Percentiles rank a stretch among this genome's conserved stretches.
These are phyloP conservation scores for Drosophila colorata DNA, from an alignment of 2,888 invertebrate species.

Conservation along the genomic window DNA sequence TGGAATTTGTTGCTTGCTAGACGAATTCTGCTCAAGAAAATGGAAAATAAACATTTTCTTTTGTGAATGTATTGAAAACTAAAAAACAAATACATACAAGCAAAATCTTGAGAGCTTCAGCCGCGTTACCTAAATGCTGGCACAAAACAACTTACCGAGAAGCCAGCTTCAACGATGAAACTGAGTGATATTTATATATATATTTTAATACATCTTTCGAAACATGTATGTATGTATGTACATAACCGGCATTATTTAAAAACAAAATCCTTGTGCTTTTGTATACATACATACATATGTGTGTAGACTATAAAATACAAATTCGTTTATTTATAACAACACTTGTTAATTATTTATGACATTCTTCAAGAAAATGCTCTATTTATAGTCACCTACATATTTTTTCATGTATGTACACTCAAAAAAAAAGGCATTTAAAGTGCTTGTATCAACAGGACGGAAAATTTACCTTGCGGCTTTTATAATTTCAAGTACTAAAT, in stretches of 20 bases:
- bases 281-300: not conserved
- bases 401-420: not conserved
- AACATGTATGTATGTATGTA: not conserved
- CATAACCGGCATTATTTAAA: not conserved
- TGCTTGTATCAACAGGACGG: no score
- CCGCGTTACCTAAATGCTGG: no score
- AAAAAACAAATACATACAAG: no score
- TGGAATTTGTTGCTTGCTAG: not conserved
- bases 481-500: no score
- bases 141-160: not conserved
- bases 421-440: not conserved
- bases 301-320: conserved; percentile 25
- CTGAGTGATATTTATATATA: not conserved
- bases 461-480: no score
- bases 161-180: not conserved
- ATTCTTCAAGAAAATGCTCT: conserved; percentile 21
- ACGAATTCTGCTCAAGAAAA: not conserved
- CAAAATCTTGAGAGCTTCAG: no score
- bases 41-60: not conserved
- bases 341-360: conserved; percentile 37
- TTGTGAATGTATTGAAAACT: no score
- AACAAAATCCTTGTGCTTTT: not conserved
- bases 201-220: not conserved
- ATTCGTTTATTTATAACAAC: conserved; percentile 39
- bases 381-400: conserved; percentile 23